Evolutionary conservation across 2,888 invertebrate species (phyloP).

Genomic region (Rotaria magnacalcarata): DNA sequence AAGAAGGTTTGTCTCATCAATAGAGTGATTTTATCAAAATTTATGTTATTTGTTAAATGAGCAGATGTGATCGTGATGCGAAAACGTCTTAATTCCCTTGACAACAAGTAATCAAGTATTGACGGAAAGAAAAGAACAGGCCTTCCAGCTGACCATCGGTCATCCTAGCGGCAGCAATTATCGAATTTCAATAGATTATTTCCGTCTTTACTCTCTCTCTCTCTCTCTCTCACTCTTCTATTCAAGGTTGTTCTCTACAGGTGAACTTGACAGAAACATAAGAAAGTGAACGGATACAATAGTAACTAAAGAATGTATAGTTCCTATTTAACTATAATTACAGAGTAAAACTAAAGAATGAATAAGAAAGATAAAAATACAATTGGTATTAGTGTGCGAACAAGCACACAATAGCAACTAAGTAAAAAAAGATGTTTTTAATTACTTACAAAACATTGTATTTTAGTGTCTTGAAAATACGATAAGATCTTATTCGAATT

Average conservation of each 20-base stretch:
- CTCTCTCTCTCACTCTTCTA: background rate
- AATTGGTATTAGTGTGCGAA: background rate
- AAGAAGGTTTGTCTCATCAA: slow-evolving; percentile 10
- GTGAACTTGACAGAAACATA: slow-evolving; percentile 1
- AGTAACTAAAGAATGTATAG: background rate
- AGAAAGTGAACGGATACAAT: slow-evolving; percentile 6
- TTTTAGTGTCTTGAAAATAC: background rate
- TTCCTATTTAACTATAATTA: background rate
- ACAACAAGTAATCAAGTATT: slow-evolving; percentile 5
- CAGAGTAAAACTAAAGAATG: background rate
- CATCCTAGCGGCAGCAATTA: slow-evolving; percentile 8
- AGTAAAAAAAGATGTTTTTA: background rate
- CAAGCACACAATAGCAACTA: background rate
- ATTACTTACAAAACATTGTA: background rate
- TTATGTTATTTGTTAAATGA: slow-evolving; percentile 15
- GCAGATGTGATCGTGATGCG: background rate
- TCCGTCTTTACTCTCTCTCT: background rate
- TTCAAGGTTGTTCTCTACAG: slow-evolving; percentile 4
- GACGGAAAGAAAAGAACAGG: background rate
- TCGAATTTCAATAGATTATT: slow-evolving; percentile 19
- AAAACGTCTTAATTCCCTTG: slow-evolving; percentile 13
- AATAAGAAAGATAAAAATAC: background rate
- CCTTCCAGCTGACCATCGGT: slow-evolving; percentile 19
- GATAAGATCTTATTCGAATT: background rate
- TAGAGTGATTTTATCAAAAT: background rate